These are phyloP conservation scores for Tapirus indicus DNA, from an alignment of 2,797 vertebrate species.

Conservation along the genomic window DNA sequence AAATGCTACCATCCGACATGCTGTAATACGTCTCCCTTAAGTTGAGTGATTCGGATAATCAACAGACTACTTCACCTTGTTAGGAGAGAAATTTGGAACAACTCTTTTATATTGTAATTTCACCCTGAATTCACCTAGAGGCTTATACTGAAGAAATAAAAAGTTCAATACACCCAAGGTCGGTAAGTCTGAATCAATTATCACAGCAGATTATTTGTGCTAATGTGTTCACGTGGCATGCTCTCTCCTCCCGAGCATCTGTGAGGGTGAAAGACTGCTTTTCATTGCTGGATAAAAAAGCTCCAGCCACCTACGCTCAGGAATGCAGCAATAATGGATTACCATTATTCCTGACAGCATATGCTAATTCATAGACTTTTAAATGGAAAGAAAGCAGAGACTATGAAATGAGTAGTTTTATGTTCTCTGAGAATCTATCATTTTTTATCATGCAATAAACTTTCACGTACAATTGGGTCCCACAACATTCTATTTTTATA, in stretches of 20 bases:
- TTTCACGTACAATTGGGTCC: conserved; percentile 10
- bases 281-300: conserved; percentile 71
- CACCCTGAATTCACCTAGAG: conserved; percentile 63
- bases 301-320: conserved; percentile 63
- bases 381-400: conserved; percentile 64
- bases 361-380: conserved; percentile 71
- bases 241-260: conserved; percentile 53
- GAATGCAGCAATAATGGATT: conserved; percentile 65
- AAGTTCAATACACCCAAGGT: conserved; percentile 55
- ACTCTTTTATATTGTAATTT: conserved; percentile 72
- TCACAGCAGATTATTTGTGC: conserved; percentile 57
- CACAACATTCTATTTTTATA: conserved; percentile 45
- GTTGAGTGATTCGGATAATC: conserved; percentile 56
- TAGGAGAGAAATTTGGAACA: conserved; percentile 51
- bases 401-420: conserved; percentile 64
- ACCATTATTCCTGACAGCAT: conserved; percentile 64
- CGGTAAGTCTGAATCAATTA: conserved; percentile 72
- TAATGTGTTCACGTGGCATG: conserved; percentile 67
- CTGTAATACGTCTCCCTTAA: conserved; percentile 24
- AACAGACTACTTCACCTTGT: conserved; percentile 52
- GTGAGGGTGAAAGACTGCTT: conserved; percentile 64
- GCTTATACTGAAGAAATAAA: conserved; percentile 42
- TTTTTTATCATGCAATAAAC: conserved; percentile 36
- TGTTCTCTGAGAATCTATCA: conserved; percentile 54
- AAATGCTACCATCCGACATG: background rate